Base-by-base conservation (phyloP, 2,113 vertebrate species). In the Agapornis roseicollis region DNA sequence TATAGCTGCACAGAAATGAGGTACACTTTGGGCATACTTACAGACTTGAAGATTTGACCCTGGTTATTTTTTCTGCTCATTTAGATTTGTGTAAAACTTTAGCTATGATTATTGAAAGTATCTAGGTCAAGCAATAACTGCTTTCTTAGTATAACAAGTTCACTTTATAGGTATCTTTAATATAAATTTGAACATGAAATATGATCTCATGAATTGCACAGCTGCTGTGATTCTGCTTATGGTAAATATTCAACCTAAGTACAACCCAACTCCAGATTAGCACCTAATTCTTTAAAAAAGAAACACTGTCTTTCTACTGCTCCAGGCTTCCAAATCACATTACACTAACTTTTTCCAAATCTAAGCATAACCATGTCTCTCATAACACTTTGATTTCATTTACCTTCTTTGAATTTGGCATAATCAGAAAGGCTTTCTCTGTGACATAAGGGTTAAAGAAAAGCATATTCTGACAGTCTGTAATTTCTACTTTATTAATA, bases 1-100 rank as follows among this genome's bases (percentile, higher is more conserved):
- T 46, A 17, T 35, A 56, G 24, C 33, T 1, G 1, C 27, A 31
- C 0, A 4, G n/a, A 55, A 77, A 35, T 11, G 6, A 5, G 10
- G 4, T 4, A 25, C 3, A 11, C 22, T 83, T 60, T 24, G 41
- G 31, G 10, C 8, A 55, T 69, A 3, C 20, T 41, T 24, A 37
- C 5, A 69, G 12, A 37, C 7, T 22, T 58, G 29, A 76, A 71
- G 33, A 42, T 39, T 63, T 47, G 4, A 5, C 53, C 28, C 11
- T 5, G 46, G 2, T 37, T 65, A 55, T 44, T 84, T 20, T 20
- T n/a, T 78, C 18, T 71, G 14, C 6, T 58, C 11, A 52, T 90
- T 76, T 5, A 4, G 9, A 70, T 70, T 70, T 71, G 5, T 39
- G 11, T 15, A 35, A 47, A 28, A 5, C 6, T 44, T 76, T 44